Evolutionary conservation across 2,113 vertebrate genomes (phyloP).

Genomic region (Cephalopholis sonnerati): DNA sequence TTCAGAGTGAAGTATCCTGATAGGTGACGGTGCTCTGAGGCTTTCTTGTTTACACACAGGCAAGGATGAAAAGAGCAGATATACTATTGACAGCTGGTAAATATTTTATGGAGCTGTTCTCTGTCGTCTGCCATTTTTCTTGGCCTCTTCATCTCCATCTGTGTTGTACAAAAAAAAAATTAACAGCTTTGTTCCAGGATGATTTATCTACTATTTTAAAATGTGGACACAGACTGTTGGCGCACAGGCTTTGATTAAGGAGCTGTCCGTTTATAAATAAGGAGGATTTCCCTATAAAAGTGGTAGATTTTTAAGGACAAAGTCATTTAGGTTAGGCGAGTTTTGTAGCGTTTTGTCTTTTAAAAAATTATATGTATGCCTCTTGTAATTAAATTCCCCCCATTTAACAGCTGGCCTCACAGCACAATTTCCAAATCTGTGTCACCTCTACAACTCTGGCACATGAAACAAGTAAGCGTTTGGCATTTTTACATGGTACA

Average conservation of each 20-base stretch:
- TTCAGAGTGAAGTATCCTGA: slow-evolving; percentile 56
- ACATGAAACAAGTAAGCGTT: not conserved
- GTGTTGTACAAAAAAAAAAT: slow-evolving; percentile 5
- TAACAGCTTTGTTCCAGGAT: not conserved
- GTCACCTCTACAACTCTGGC: not conserved
- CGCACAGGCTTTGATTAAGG: not conserved
- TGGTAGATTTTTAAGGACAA: slow-evolving; percentile 6
- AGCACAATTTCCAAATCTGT: not conserved
- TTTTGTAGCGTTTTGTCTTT: slow-evolving; percentile 3
- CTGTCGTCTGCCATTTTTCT: slow-evolving; percentile 49
- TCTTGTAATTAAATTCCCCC: not conserved
- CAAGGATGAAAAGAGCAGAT: slow-evolving; percentile 55
- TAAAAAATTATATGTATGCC: not conserved
- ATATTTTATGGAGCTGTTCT: slow-evolving; percentile 69
- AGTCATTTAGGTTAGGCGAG: not conserved
- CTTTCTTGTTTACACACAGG: slow-evolving; percentile 64
- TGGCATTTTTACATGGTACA: not conserved
- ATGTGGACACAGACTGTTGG: not conserved
- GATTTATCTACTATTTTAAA: not conserved
- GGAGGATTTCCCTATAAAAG: not conserved
- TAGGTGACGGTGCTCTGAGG: slow-evolving; percentile 49
- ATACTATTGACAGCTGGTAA: slow-evolving; percentile 58
- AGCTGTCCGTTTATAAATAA: not conserved
- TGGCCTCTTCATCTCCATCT: slow-evolving; percentile 44
- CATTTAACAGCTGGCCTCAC: not conserved